These are phyloP conservation scores for Cyphomyrus plagiostoma DNA, from an alignment of 2,113 vertebrate species.

Conservation along the genomic window DNA sequence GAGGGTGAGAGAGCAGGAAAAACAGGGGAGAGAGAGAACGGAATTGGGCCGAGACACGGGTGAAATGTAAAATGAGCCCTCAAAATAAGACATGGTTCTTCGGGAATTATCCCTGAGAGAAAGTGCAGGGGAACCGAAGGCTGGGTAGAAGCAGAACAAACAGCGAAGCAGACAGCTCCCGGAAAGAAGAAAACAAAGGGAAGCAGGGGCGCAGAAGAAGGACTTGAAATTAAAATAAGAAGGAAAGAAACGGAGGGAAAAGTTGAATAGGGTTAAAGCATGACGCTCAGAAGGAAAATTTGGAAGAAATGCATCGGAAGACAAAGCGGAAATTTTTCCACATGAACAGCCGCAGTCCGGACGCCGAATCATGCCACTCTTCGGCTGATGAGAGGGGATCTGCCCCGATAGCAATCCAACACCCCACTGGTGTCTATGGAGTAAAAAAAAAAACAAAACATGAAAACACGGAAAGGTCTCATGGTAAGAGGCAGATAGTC, in stretches of 20 bases:
- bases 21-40: not conserved
- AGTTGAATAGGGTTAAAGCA: not conserved
- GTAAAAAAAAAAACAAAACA: not conserved
- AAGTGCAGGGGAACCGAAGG: not conserved
- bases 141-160: not conserved
- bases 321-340: not conserved
- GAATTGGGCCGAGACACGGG: not conserved
- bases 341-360: not conserved
- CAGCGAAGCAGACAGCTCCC: not conserved
- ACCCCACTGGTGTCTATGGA: not conserved
- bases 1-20: not conserved
- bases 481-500: not conserved
- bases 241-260: not conserved
- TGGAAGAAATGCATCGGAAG: not conserved
- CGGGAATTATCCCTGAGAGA: not conserved
- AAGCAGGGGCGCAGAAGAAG: not conserved
- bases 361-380: not conserved
- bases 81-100: constrained; percentile 1
- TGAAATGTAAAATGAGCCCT: not conserved
- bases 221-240: not conserved
- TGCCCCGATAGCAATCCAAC: not conserved
- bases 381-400: not conserved
- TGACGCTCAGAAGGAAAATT: not conserved
- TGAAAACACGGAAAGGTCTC: not conserved
- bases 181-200: not conserved